Conservation (phyloP, 1,140 invertebrate genomes). For the Cherax quadricarinatus region DNA sequence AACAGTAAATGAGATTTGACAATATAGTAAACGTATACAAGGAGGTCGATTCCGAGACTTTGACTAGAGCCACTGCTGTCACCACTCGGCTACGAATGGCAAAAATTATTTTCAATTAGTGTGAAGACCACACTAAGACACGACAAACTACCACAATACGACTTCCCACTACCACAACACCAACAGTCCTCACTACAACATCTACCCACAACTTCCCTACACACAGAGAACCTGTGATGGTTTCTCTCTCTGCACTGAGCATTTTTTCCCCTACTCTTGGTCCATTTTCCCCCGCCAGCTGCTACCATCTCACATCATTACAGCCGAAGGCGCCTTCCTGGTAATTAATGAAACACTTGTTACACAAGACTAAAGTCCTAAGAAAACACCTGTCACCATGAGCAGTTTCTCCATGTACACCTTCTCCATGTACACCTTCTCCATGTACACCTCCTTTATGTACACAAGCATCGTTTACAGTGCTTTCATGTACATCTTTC, state of each 20-base stretch:
- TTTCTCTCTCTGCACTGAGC: neutral
- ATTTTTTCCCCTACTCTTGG: constrained; percentile 21
- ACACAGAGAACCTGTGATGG: neutral
- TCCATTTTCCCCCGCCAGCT: constrained; percentile 30
- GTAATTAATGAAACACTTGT: constrained; percentile 33
- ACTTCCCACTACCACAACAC: neutral
- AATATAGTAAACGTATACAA: too few species aligned
- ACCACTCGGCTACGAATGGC: too few species aligned
- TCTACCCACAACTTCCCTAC: neutral
- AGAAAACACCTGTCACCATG: too few species aligned
- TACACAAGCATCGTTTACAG: too few species aligned
- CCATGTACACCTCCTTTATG: too few species aligned
- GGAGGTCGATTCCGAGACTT: too few species aligned
- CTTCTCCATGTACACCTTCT: too few species aligned
- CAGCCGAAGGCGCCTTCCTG: neutral
- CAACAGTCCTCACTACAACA: neutral
- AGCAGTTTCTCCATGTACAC: too few species aligned
- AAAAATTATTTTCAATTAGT: too few species aligned
- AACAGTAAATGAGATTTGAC: too few species aligned
- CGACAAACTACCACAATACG: neutral
- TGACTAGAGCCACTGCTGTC: too few species aligned
- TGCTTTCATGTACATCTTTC: too few species aligned
- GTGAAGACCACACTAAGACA: neutral
- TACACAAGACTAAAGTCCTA: neutral
- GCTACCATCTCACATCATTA: constrained; percentile 40